Percentiles rank a stretch among this genome's conserved stretches.
These are phyloP conservation scores for Sinotaia quadrata DNA, from an alignment of 2,888 invertebrate genomes.

Conservation along the genomic window DNA sequence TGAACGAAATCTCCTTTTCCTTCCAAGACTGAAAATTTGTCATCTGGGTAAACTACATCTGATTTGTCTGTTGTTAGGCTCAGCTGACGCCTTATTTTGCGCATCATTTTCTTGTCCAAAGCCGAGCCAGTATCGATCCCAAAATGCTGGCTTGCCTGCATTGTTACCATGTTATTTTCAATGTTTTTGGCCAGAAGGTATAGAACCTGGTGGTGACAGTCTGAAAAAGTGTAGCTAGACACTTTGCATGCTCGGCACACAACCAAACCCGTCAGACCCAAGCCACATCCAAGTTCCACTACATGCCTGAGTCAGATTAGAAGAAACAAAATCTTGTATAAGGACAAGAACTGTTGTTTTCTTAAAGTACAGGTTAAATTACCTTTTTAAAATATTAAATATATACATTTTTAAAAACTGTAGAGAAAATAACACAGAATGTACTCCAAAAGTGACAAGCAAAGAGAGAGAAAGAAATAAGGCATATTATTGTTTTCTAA, in stretches of 20 bases:
- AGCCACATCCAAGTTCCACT: conserved; percentile 64
- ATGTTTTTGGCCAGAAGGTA: conserved; percentile 61
- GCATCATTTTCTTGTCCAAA: conserved; percentile 47
- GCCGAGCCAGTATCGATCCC: conserved; percentile 14
- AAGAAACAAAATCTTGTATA: neutral
- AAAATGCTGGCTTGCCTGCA: conserved; percentile 14
- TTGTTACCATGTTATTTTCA: conserved; percentile 48
- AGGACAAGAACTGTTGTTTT: too few relatives aligned
- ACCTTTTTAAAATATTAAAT: conserved; percentile 4
- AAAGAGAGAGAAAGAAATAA: conserved; percentile 1
- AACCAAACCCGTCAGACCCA: conserved; percentile 62
- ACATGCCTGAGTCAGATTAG: conserved; percentile 47
- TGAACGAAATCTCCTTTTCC: neutral
- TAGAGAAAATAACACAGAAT: too few relatives aligned
- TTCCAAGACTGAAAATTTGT: neutral
- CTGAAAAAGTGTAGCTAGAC: conserved; percentile 56
- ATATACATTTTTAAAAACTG: too few relatives aligned
- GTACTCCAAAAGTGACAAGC: too few relatives aligned
- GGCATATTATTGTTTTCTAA: neutral
- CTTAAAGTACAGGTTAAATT: neutral
- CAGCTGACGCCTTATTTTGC: conserved; percentile 50
- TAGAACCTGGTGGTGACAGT: conserved; percentile 62
- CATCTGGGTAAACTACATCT: neutral
- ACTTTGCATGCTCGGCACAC: conserved; percentile 52
- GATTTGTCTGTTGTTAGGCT: conserved; percentile 47